Conservation (phyloP, 2,888 invertebrate genomes). For the Cabera pusaria region DNA sequence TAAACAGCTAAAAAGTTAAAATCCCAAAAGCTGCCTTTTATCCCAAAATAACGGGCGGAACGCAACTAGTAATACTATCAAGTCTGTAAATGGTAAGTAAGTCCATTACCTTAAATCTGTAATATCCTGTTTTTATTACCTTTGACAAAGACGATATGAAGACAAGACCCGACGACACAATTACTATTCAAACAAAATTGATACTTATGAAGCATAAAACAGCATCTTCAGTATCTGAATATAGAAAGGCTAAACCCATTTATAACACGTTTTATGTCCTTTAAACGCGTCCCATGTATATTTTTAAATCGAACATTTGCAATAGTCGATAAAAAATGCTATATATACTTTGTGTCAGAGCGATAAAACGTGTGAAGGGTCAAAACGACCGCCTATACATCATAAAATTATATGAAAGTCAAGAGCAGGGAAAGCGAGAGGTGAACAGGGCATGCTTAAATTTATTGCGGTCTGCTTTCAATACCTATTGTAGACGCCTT, state of each 20-base stretch:
- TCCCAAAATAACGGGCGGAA: no score
- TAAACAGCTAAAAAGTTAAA: no score
- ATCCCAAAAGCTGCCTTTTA: no score
- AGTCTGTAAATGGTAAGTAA: no score
- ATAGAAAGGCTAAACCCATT: constrained; percentile 15
- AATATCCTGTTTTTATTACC: no score
- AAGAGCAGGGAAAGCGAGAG: constrained; percentile 77
- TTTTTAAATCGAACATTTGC: constrained; percentile 59
- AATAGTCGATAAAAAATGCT: constrained; percentile 42
- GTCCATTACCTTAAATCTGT: no score
- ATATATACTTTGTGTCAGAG: constrained; percentile 48
- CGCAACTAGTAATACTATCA: no score
- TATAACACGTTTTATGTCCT: constrained; percentile 49
- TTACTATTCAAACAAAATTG: constrained; percentile 5
- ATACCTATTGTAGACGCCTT: constrained; percentile 73
- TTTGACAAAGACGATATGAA: no score
- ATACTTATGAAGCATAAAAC: constrained; percentile 18
- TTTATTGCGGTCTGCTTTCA: constrained; percentile 80
- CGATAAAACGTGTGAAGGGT: constrained; percentile 80
- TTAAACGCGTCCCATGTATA: constrained; percentile 56
- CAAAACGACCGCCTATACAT: constrained; percentile 76
- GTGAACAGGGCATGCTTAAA: constrained; percentile 65
- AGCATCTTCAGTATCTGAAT: constrained; percentile 6
- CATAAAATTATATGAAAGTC: constrained; percentile 83
- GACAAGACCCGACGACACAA: no score